Conservation (phyloP, 2,888 invertebrate species). For the Hydrotaea cyrtoneurina region DNA sequence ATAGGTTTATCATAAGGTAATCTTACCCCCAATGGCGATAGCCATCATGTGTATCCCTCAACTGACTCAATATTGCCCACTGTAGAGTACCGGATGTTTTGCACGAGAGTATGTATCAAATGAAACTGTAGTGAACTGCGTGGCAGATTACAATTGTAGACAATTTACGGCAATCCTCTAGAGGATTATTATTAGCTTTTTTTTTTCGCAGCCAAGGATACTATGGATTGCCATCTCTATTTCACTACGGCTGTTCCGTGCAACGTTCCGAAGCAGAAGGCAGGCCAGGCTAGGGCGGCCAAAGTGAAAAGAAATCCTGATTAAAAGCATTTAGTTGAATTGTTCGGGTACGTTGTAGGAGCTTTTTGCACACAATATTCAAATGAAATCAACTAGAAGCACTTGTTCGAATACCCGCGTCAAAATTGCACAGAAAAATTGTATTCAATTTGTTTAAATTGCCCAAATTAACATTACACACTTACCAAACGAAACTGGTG, state of each 20-base stretch:
- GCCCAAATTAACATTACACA: constrained; percentile 58
- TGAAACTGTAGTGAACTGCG: constrained; percentile 43
- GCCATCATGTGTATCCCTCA: no score
- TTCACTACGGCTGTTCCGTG: background rate
- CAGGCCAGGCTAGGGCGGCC: background rate
- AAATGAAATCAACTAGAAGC: constrained; percentile 20
- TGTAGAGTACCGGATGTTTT: constrained; percentile 21
- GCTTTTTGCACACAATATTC: constrained; percentile 31
- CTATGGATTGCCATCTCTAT: background rate
- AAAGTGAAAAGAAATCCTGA: constrained; percentile 49
- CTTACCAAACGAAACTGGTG: background rate
- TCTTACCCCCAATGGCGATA: no score
- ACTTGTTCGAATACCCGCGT: background rate
- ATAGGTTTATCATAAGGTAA: no score
- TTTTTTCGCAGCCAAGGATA: constrained; percentile 16
- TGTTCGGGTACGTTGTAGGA: background rate
- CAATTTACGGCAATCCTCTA: constrained; percentile 63
- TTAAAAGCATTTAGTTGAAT: constrained; percentile 56
- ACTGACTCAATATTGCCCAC: constrained; percentile 31
- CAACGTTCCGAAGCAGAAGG: background rate
- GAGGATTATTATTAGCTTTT: constrained; percentile 64
- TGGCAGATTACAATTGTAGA: constrained; percentile 65
- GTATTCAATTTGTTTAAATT: constrained; percentile 65
- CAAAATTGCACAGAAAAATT: constrained; percentile 50
- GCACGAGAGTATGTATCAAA: constrained; percentile 5